Conservation (phyloP, 2,797 vertebrate species). For the Alectoris magna region DNA sequence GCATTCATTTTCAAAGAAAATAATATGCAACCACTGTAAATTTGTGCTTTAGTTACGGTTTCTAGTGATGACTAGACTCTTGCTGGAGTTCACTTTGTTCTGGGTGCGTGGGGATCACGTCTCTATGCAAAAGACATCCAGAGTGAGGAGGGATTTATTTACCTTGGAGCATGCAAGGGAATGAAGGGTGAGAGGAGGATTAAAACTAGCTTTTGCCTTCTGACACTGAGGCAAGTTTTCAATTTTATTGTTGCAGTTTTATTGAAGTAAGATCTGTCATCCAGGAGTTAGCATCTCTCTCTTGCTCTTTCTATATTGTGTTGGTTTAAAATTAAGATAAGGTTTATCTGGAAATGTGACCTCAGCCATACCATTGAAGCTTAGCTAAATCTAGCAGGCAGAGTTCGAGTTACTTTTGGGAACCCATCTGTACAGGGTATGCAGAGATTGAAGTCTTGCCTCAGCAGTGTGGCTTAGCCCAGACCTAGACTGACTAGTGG, state of each 20-base stretch:
- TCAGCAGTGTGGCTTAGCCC: neutral
- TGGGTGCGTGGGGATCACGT: neutral
- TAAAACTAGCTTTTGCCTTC: neutral
- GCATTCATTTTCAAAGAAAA: slow-evolving; percentile 13
- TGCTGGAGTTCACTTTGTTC: neutral
- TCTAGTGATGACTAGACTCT: neutral
- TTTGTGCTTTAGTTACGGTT: neutral
- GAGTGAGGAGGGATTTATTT: neutral
- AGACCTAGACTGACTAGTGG: neutral
- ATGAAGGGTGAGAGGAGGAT: neutral
- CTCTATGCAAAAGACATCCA: neutral
- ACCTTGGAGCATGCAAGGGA: neutral
- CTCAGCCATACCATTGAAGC: neutral
- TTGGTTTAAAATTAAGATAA: neutral
- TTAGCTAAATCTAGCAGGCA: neutral
- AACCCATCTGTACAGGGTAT: neutral
- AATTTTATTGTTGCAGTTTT: neutral
- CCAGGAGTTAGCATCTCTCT: neutral
- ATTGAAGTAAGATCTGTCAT: neutral
- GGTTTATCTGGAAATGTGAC: neutral
- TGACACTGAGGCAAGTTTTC: neutral
- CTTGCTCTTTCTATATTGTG: neutral
- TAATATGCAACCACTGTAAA: neutral
- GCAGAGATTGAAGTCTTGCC: neutral
- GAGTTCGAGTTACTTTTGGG: neutral